Conservation (phyloP, 2,113 vertebrate species). For the Planiliza haematocheilus region DNA sequence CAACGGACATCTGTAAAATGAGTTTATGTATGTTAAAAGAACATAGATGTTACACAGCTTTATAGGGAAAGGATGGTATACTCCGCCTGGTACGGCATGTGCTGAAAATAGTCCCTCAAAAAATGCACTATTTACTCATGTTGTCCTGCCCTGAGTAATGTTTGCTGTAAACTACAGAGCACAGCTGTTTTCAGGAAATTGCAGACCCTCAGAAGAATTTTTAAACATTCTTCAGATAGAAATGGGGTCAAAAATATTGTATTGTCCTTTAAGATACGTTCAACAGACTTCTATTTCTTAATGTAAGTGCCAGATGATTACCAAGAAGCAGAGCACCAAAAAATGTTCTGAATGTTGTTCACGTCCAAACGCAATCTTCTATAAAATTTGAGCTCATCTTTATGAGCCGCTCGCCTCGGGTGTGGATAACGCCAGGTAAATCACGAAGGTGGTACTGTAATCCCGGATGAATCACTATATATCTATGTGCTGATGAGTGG, state of each 20-base stretch:
- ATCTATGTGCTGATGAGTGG: slow-evolving; percentile 17
- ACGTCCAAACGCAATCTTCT: slow-evolving; percentile 3
- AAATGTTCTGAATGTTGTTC: neutral
- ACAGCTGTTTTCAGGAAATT: too few relatives aligned
- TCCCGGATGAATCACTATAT: slow-evolving; percentile 16
- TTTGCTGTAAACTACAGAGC: too few relatives aligned
- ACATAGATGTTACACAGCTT: too few relatives aligned
- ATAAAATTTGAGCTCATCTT: slow-evolving; percentile 7
- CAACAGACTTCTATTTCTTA: neutral
- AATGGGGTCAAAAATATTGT: neutral
- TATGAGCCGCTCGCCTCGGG: neutral
- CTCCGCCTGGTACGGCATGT: too few relatives aligned
- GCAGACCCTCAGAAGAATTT: too few relatives aligned
- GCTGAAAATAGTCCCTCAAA: too few relatives aligned
- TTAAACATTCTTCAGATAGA: neutral
- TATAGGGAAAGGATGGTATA: too few relatives aligned
- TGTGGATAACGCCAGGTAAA: neutral
- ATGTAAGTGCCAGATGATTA: neutral
- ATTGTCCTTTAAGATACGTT: too few relatives aligned
- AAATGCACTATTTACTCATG: too few relatives aligned
- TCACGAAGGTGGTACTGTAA: neutral
- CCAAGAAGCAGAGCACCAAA: neutral
- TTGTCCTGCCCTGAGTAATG: too few relatives aligned
- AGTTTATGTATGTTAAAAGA: too few relatives aligned
- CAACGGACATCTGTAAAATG: too few relatives aligned